phyloP scores from a whole-genome alignment of 2,797 vertebrate species.

The Acestrorhynchus altus region DNA sequence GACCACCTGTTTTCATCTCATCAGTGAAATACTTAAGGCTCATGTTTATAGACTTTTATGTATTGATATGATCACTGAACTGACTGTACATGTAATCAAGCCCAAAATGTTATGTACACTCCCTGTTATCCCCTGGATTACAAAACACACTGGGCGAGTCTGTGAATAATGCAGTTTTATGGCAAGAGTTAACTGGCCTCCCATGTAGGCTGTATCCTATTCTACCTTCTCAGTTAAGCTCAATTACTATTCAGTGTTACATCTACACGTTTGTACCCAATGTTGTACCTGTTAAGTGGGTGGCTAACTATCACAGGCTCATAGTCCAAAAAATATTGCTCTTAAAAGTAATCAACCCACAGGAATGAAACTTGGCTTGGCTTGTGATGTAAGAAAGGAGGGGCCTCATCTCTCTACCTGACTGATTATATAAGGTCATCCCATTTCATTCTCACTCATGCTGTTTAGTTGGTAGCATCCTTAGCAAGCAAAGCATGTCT shows the following conservation, averaged over 20 bases:
- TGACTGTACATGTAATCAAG: conserved; percentile 3
- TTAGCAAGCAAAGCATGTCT: no score
- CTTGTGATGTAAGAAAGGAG: no score
- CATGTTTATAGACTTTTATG: background rate
- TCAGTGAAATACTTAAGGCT: background rate
- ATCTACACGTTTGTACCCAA: no score
- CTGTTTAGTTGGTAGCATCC: no score
- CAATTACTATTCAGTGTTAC: background rate
- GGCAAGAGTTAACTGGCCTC: background rate
- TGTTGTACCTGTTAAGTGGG: no score
- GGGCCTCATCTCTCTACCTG: no score
- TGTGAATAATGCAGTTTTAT: conserved; percentile 25
- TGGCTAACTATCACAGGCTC: no score
- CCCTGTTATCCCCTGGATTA: conserved; percentile 14
- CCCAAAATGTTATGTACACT: conserved; percentile 18
- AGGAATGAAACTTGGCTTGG: no score
- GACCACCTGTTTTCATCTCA: background rate
- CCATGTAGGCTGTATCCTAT: background rate
- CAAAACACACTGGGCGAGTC: conserved; percentile 19
- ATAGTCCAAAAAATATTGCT: no score
- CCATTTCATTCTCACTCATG: no score
- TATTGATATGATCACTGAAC: conserved; percentile 27
- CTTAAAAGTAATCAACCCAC: no score
- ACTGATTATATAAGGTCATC: no score
- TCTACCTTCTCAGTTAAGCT: background rate